phyloP scores from a whole-genome alignment of 1,140 invertebrate genomes.

The Hyles euphorbiae region DNA sequence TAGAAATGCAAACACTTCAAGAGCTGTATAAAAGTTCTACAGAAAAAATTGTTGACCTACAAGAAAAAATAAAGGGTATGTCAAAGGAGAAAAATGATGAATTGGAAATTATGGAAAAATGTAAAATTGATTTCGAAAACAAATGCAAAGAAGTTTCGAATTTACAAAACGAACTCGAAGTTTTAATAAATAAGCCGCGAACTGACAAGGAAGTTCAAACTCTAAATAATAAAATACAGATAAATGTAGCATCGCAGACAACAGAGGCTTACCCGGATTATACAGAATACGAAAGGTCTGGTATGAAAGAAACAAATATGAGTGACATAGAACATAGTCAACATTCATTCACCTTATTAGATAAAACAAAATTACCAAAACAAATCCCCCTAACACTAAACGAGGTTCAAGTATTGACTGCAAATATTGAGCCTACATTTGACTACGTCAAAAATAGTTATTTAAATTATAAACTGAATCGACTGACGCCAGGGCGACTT shows the following conservation, averaged over 20 bases:
- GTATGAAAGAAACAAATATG: slow-evolving; percentile 2
- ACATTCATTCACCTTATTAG: not conserved
- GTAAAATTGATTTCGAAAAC: slow-evolving; percentile 24
- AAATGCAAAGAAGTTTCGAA: slow-evolving; percentile 38
- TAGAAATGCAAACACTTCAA: slow-evolving; percentile 43
- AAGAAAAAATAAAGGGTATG: slow-evolving; percentile 31
- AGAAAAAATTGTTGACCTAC: slow-evolving; percentile 31
- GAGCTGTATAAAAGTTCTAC: slow-evolving; percentile 39
- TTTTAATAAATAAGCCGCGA: slow-evolving; percentile 30
- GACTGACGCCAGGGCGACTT: slow-evolving; percentile 35
- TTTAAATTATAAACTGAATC: slow-evolving; percentile 49
- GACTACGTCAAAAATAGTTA: slow-evolving; percentile 41
- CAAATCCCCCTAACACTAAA: slow-evolving; percentile 26
- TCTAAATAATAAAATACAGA: not conserved
- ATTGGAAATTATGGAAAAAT: slow-evolving; percentile 26
- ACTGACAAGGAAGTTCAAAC: slow-evolving; percentile 11
- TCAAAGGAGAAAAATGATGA: slow-evolving; percentile 24
- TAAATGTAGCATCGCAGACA: slow-evolving; percentile 11
- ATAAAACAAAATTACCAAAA: slow-evolving; percentile 7
- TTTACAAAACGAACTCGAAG: slow-evolving; percentile 29
- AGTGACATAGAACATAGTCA: not conserved
- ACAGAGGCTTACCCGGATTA: slow-evolving; percentile 3
- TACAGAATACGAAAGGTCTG: not conserved
- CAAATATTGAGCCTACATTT: slow-evolving; percentile 35
- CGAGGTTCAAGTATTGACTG: slow-evolving; percentile 48